Evolutionary conservation across 2,797 vertebrate species (phyloP), one percentile per base, ranked within the genome.

Genomic region (Emydoidea blandingii): DNA sequence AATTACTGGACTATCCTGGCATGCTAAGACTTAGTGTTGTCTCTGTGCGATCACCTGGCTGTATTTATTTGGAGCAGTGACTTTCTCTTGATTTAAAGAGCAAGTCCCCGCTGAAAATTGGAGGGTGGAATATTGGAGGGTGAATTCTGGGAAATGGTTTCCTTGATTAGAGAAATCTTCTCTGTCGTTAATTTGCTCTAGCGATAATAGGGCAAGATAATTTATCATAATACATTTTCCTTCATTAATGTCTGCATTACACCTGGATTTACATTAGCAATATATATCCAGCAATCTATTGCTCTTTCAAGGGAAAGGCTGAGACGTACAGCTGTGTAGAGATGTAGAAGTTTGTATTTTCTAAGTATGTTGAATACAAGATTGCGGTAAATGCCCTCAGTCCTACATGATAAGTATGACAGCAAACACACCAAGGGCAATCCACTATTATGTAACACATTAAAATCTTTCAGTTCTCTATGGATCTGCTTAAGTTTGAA

Each of bases 321-420:
- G 72, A 92, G 29, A 81, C 0, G 0, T 19, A 47, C 52, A 15
- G 41, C 79, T 49, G 11, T 56, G 76, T 25, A 25, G 37, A 37
- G 81, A 1, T 16, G 8, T 79, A 86, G 72, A 85, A 31, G 23
- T 80, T 4, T 34, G 80, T 79, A 21, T 95, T 59, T 90, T 11
- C n/a, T 76, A n/a, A 31, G 18, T 79, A 25, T 72, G 29, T 34
- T 1, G 2, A 59, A 47, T 25, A 15, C n/a, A 62, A 59, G 29
- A 49, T 6, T 59, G 14, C 47, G 80, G 83, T 57, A 81, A 85
- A n/a, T 3, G 15, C 11, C 72, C 57, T 72, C 54, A 79, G 56
- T 6, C 25, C 2, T 1, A 6, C 15, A 4, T 8, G 52, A n/a
- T 56, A 59, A 44, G 11, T 12, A 14, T 34, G 76, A 27, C 0